Evolutionary conservation across 2,797 vertebrate genomes (phyloP), one percentile per base, ranked within the genome.

Genomic region (Sebastes trivittatus): DNA sequence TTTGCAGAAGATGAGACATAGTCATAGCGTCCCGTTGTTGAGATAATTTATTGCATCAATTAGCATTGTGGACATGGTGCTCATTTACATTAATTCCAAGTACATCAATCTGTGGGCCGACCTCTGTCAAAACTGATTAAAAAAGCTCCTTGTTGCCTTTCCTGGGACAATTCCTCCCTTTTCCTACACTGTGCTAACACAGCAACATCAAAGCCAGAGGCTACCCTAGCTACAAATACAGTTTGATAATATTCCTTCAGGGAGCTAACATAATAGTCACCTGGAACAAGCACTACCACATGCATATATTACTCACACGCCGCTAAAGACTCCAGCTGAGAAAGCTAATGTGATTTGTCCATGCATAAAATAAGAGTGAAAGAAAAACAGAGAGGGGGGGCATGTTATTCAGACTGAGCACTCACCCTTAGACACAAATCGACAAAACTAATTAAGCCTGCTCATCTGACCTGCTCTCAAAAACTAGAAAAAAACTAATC

Each of bases 281-380:
- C 92, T 93, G 85, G 84, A 91, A 82, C 66, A 65, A 88, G 77
- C 77, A 56, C 68, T 69, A 87, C 78, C 83, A 88, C 77, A 83
- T 80, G 84, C 72, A 86, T 88, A 59, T 49, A 88, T 91, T 81
- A 83, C 86, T 92, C 89, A 88, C 89, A 91, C 92, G 77, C 77
- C 11, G 70, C 81, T 83, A 63, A 86, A 83, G 86, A 78, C 89
- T 87, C 84, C 84, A 82, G 79, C 81, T 80, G 90, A 92, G 90
- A 86, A 78, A 76, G 84, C 82, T 92, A 92, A 94, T 93, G 87
- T 90, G 91, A 94, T 89, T 86, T 91, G 90, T 82, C 88, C 86
- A 93, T 92, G 93, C 92, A 90, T 92, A 93, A 89, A 93, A 88
- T 85, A 93, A 86, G 77, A 83, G 49, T 32, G 78, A 77, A 32